phyloP scores from a whole-genome alignment of 2,797 vertebrate species.

The Platalea minor region DNA sequence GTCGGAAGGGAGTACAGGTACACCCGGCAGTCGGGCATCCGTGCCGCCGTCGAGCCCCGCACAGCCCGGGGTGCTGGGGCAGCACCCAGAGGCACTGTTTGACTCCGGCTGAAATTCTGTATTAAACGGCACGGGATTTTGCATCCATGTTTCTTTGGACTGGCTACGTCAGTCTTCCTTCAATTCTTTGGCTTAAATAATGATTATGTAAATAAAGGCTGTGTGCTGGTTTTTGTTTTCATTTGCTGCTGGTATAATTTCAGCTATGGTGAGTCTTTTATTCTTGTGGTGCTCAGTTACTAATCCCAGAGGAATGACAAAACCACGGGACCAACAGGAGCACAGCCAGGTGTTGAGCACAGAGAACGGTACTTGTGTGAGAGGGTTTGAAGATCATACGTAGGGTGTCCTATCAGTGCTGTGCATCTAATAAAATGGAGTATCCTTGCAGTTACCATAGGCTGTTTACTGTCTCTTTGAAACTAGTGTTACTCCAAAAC shows the following conservation, averaged over 20 bases:
- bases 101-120: background rate
- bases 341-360: background rate
- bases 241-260: background rate
- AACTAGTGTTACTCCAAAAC: background rate
- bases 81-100: background rate
- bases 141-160: background rate
- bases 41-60: rapidly evolving
- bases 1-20: background rate
- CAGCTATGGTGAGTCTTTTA: background rate
- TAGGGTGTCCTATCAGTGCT: background rate
- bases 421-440: background rate
- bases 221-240: background rate
- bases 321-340: background rate
- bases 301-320: background rate
- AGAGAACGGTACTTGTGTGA: rapidly evolving
- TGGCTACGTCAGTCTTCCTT: constrained; percentile 33
- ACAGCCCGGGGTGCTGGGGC: background rate
- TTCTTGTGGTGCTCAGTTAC: background rate
- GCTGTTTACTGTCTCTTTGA: background rate
- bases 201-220: background rate
- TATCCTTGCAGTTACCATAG: rapidly evolving
- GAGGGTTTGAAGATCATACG: background rate
- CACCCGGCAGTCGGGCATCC: rapidly evolving
- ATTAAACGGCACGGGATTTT: background rate
- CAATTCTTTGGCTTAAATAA: constrained; percentile 50